Conservation (phyloP, 2,888 invertebrate species). For the Gastrophysa polygoni region DNA sequence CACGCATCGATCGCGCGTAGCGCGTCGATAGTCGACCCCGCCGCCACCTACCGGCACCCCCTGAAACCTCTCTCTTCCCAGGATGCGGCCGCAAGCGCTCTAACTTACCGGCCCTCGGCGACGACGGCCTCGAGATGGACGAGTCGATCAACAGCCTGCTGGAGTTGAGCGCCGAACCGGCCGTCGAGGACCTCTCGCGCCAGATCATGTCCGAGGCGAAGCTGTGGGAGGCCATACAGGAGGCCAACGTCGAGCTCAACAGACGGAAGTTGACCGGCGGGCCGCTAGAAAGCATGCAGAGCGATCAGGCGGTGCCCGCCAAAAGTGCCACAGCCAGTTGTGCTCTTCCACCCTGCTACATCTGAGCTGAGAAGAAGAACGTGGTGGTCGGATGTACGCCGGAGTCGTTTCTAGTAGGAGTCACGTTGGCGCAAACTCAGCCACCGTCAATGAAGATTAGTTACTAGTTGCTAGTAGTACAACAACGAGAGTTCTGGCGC, state of each 20-base stretch:
- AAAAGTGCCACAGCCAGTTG: constrained; percentile 54
- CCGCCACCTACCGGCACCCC: not conserved
- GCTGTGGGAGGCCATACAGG: constrained; percentile 80
- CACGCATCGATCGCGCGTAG: no score
- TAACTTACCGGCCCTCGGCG: constrained; percentile 54
- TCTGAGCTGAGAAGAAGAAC: constrained; percentile 34
- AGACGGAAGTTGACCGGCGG: constrained; percentile 62
- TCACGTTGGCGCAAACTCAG: no score
- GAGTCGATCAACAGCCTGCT: constrained; percentile 70
- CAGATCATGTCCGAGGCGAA: constrained; percentile 81
- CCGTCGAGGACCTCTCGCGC: constrained; percentile 75
- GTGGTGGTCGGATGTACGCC: not conserved
- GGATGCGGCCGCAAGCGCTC: constrained; percentile 79
- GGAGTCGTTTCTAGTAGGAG: not conserved
- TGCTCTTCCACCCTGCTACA: constrained; percentile 55
- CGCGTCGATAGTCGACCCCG: not conserved
- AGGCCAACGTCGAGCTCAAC: constrained; percentile 73
- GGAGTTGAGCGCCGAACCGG: constrained; percentile 72
- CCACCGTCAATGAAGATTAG: no score
- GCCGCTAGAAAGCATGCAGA: constrained; percentile 53
- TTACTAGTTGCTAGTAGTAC: no score
- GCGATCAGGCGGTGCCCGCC: constrained; percentile 45
- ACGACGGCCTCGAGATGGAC: constrained; percentile 62
- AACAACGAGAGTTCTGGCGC: no score
- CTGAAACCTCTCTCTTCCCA: constrained; percentile 43